Conservation (phyloP, 2,888 invertebrate genomes). For the Pandemis corylana region DNA sequence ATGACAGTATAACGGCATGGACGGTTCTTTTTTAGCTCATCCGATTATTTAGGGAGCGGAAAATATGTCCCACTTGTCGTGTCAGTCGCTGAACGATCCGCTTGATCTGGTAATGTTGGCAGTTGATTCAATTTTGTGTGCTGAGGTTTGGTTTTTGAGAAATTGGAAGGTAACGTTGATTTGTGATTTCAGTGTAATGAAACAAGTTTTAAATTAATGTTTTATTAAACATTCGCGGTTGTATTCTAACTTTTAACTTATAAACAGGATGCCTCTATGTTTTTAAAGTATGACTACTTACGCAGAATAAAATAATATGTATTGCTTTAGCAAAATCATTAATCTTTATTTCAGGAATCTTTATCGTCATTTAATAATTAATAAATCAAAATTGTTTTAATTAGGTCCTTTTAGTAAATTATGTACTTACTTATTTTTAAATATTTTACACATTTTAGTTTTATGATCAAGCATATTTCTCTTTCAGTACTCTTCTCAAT, state of each 20-base stretch:
- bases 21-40: constrained; percentile 54
- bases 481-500: constrained; percentile 85
- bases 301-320: too few species aligned
- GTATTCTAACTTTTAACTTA: too few species aligned
- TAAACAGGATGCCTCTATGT: too few species aligned
- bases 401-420: background rate
- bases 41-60: constrained; percentile 55
- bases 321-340: too few species aligned
- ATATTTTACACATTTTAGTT: background rate
- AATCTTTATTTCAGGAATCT: background rate
- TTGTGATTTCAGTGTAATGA: background rate
- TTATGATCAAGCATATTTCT: constrained; percentile 52
- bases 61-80: constrained; percentile 50
- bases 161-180: background rate
- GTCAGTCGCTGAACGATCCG: constrained; percentile 41
- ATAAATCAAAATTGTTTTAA: background rate
- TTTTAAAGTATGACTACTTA: too few species aligned
- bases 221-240: background rate
- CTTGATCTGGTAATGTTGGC: constrained; percentile 43
- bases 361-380: background rate
- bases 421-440: background rate
- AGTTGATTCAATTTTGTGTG: constrained; percentile 35
- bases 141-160: constrained; percentile 22
- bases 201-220: background rate
- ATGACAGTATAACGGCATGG: constrained; percentile 49